phyloP scores from a whole-genome alignment of 1,140 invertebrate species.

The Drosophila subpulchrella region DNA sequence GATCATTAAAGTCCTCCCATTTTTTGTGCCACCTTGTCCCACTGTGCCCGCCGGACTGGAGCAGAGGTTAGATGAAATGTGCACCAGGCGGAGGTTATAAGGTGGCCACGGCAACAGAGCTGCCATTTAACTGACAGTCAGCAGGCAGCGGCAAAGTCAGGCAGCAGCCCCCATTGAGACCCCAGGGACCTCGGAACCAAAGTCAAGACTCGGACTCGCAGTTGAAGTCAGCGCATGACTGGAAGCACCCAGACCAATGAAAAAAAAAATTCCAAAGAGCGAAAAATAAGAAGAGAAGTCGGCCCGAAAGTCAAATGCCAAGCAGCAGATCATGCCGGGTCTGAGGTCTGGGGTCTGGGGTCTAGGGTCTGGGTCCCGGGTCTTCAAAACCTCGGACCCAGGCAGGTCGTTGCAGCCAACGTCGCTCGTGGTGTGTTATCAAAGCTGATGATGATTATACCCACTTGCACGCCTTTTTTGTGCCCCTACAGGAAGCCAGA shows the following conservation, averaged over 20 bases:
- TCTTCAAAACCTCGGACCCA: conserved; percentile 43
- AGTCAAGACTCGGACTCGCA: conserved; percentile 31
- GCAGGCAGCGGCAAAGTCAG: conserved; percentile 47
- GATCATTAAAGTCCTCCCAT: not conserved
- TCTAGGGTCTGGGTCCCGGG: conserved; percentile 34
- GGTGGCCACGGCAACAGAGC: conserved; percentile 75
- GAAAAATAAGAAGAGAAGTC: conserved; percentile 28
- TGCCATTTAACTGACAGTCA: conserved; percentile 77
- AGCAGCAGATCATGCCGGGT: conserved; percentile 73
- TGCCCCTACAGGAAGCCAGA: conserved; percentile 56
- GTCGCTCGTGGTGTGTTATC: conserved; percentile 81
- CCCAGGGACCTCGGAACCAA: conserved; percentile 47
- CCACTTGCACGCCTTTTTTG: conserved; percentile 82
- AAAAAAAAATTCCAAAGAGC: conserved; percentile 11
- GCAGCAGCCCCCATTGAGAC: conserved; percentile 59
- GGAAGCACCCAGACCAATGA: conserved; percentile 52
- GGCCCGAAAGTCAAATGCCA: conserved; percentile 81
- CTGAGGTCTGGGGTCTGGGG: conserved; percentile 11
- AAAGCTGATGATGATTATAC: conserved; percentile 84
- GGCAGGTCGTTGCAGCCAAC: conserved; percentile 66
- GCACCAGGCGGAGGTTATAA: conserved; percentile 72
- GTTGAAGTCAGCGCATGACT: conserved; percentile 64
- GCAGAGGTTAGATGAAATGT: conserved; percentile 78
- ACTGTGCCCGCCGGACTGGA: conserved; percentile 53
- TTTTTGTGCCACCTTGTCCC: conserved; percentile 1